Percentiles rank a stretch among this genome's conserved stretches.
Evolutionary conservation across 2,888 invertebrate genomes (phyloP).

Genomic region (Nemurella pictetii): DNA sequence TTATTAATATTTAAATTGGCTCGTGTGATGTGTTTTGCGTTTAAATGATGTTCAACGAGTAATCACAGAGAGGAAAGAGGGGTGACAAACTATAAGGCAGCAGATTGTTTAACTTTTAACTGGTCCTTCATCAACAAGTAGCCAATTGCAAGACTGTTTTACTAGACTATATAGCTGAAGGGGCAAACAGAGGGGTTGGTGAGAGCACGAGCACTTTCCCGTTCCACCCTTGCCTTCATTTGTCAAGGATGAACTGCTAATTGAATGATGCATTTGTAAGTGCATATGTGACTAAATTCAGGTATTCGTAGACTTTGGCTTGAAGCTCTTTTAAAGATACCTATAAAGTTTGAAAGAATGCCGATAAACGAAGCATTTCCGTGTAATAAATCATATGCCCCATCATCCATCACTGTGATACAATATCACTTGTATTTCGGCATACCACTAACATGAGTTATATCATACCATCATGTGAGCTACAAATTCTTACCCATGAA

Average conservation of each 20-base stretch:
- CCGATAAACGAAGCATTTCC: background rate
- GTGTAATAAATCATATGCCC: background rate
- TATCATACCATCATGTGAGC: background rate
- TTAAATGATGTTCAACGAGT: background rate
- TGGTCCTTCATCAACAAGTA: background rate
- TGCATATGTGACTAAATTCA: background rate
- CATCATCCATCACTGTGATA: background rate
- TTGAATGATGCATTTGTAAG: background rate
- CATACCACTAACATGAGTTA: background rate
- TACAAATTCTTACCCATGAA: background rate
- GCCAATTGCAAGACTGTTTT: background rate
- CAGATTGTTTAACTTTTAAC: background rate
- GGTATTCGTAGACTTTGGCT: no score
- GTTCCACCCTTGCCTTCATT: background rate
- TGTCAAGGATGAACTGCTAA: background rate
- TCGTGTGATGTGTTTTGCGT: conserved; percentile 1
- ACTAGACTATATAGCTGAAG: background rate
- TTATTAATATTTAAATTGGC: conserved; percentile 19
- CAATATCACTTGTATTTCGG: background rate
- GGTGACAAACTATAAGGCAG: background rate
- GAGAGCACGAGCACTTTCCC: no score
- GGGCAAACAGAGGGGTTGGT: background rate
- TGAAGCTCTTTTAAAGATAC: no score
- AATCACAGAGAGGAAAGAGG: background rate
- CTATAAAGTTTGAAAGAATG: background rate